phyloP scores from a whole-genome alignment of 2,888 invertebrate genomes.

The Ceraclea dissimilis region DNA sequence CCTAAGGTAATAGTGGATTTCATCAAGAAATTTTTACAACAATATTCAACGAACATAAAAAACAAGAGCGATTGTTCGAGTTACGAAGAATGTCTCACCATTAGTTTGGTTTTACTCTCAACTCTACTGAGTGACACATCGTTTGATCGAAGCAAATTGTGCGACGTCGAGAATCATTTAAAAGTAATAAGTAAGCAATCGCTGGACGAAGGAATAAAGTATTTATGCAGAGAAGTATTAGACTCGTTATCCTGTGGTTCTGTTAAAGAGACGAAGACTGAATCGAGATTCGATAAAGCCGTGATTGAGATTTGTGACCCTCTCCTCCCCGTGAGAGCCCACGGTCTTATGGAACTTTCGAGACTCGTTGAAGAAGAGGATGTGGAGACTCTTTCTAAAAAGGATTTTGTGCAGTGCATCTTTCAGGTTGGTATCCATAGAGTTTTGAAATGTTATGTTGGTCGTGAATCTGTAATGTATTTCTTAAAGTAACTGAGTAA shows the following conservation, averaged over 20 bases:
- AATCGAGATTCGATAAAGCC: conserved; percentile 24
- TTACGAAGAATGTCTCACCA: conserved; percentile 39
- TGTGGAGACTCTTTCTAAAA: conserved; percentile 54
- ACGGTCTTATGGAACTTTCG: conserved; percentile 66
- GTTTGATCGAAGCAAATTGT: background rate
- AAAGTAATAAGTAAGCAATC: conserved; percentile 28
- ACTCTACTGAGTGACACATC: conserved; percentile 36
- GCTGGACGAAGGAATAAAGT: conserved; percentile 29
- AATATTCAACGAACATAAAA: conserved; percentile 24
- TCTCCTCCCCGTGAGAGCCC: conserved; percentile 71
- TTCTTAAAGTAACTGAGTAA: background rate
- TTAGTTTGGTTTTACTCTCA: conserved; percentile 40
- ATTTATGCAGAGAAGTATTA: conserved; percentile 28
- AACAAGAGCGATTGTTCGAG: conserved; percentile 26
- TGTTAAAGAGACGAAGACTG: conserved; percentile 31
- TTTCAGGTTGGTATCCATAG: conserved; percentile 54
- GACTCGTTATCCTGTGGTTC: conserved; percentile 16
- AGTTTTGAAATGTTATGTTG: too few species aligned
- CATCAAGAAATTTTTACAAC: conserved; percentile 39
- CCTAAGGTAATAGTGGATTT: conserved; percentile 43
- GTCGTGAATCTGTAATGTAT: background rate
- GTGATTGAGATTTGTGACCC: conserved; percentile 56
- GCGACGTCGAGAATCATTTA: background rate
- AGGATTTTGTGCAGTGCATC: conserved; percentile 59
- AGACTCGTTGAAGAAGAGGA: conserved; percentile 64